A percentile compares a stretch with the other conserved stretches of the same genome.
Conservation (phyloP, 2,113 vertebrate species). For the Alethe diademata region DNA sequence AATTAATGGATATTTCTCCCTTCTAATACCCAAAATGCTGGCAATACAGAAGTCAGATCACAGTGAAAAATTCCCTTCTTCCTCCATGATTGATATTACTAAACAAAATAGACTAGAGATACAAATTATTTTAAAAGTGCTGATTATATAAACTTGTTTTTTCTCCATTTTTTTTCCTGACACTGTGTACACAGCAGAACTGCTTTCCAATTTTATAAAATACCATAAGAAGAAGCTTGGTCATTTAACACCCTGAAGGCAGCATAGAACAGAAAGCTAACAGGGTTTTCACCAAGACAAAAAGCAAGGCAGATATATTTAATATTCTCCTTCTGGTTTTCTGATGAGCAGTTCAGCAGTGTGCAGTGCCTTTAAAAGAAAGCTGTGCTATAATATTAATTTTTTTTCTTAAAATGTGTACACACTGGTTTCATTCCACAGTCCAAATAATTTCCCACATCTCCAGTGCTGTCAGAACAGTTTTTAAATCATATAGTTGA, state of each 20-base stretch:
- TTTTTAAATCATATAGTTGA: not conserved
- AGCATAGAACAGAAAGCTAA: not conserved
- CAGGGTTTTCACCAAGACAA: not conserved
- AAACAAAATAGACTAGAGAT: not conserved
- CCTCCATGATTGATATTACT: not conserved
- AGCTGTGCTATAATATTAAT: not conserved
- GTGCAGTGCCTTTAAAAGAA: not conserved
- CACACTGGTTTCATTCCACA: not conserved
- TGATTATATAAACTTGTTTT: not conserved
- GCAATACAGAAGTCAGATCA: not conserved
- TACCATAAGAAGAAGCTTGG: not conserved
- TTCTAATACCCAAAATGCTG: not conserved
- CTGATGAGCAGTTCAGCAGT: not conserved
- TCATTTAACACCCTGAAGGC: not conserved
- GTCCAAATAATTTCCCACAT: not conserved
- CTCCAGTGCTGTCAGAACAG: not conserved
- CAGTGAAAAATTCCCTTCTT: not conserved
- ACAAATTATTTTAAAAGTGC: not conserved
- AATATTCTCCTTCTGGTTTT: not conserved
- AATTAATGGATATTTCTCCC: not conserved
- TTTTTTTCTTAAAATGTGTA: not conserved
- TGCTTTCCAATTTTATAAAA: not conserved
- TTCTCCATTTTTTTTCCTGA: not conserved
- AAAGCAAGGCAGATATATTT: not conserved
- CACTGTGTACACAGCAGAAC: not conserved